A percentile compares a stretch with the other conserved stretches of the same genome.
Conservation (phyloP, 2,888 invertebrate genomes). For the Macrosoma leucophasiata region DNA sequence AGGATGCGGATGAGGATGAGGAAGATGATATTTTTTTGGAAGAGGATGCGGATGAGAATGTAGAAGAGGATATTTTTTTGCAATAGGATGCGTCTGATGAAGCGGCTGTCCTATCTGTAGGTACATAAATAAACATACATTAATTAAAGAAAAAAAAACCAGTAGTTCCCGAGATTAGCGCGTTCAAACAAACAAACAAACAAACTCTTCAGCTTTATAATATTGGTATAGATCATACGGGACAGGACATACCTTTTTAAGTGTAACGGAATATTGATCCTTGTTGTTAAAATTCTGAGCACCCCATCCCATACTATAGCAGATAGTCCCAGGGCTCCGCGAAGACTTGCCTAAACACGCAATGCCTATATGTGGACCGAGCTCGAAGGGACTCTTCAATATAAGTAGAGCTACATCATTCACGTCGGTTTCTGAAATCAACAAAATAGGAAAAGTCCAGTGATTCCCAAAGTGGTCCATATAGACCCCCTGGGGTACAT, state of each 20-base stretch:
- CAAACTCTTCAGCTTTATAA: too few species aligned
- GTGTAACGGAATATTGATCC: conserved; percentile 10
- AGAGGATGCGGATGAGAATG: too few species aligned
- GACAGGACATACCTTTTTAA: conserved; percentile 24
- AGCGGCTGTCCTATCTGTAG: background rate
- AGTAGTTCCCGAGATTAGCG: background rate
- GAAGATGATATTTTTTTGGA: too few species aligned
- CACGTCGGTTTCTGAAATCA: conserved; percentile 14
- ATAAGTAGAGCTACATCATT: conserved; percentile 22
- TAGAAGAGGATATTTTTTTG: too few species aligned
- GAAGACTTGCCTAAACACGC: conserved; percentile 17
- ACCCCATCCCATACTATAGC: conserved; percentile 31
- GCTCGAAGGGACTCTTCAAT: conserved; percentile 16
- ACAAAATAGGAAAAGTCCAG: background rate
- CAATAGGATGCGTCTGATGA: too few species aligned
- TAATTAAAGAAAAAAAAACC: background rate
- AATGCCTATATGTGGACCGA: conserved; percentile 24
- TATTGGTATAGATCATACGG: too few species aligned
- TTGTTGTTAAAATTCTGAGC: conserved; percentile 5
- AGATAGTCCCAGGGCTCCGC: conserved; percentile 12
- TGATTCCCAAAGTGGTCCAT: background rate
- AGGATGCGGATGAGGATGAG: too few species aligned
- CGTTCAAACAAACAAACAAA: too few species aligned
- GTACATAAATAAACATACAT: background rate
- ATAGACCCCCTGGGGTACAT: background rate